phyloP scores from a whole-genome alignment of 2,797 vertebrate genomes.

The Sparidentex hasta region DNA sequence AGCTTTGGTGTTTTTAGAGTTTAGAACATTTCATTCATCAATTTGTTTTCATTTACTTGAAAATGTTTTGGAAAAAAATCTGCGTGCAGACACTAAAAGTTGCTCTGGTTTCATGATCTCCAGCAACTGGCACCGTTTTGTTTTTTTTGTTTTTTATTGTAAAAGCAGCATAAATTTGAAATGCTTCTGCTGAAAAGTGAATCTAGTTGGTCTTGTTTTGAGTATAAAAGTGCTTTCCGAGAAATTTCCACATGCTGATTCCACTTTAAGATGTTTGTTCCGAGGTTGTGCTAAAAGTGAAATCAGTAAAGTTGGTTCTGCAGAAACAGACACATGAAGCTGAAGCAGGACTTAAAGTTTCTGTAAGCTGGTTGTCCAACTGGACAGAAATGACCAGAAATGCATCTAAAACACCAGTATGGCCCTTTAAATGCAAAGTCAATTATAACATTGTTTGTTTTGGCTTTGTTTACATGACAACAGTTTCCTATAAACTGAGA shows the following conservation, averaged over 20 bases:
- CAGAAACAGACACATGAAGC: background rate
- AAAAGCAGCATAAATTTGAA: background rate
- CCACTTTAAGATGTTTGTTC: too few species aligned
- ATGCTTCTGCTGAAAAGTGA: background rate
- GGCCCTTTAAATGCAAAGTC: background rate
- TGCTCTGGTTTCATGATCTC: background rate
- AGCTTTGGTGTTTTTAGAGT: background rate
- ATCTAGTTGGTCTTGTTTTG: too few species aligned
- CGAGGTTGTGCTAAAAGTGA: background rate
- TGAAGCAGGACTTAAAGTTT: background rate
- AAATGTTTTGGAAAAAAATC: background rate
- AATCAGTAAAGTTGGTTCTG: background rate
- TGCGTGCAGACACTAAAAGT: background rate
- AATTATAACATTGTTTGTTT: background rate
- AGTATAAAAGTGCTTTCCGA: too few species aligned
- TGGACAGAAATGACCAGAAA: too few species aligned
- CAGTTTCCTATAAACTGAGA: too few species aligned
- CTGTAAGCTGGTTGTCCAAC: too few species aligned
- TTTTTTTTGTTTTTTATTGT: too few species aligned
- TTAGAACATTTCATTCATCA: background rate
- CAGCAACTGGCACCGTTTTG: background rate
- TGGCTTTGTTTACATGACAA: too few species aligned
- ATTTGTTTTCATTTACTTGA: background rate
- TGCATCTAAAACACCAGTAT: background rate
- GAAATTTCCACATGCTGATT: too few species aligned